Base-by-base conservation (phyloP, 1,140 invertebrate genomes). In the Catajapyx aquilonaris region DNA sequence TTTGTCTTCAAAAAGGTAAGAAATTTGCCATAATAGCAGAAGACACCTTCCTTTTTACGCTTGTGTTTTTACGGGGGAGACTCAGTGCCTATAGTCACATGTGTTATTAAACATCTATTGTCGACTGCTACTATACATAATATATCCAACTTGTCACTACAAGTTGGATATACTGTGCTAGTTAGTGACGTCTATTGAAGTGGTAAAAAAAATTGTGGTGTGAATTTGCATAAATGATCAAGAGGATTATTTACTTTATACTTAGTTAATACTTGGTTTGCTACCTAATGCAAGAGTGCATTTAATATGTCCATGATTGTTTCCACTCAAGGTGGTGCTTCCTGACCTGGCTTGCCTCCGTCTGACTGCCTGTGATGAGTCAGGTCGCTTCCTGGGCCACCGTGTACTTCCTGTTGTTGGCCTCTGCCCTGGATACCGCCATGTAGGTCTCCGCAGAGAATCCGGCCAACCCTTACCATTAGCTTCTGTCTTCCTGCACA, bases 1-100 rank as follows among this genome's bases (percentile, higher is more conserved):
- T 98, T 99, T 60, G 77, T 91, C 3, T 97, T 98, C 51, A 93
- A 96, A 58, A 97, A 98, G 71, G 83, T 86, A 50, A 51, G 22
- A 38, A n/a, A n/a, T n/a, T n/a, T n/a, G n/a, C n/a, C n/a, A n/a
- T n/a, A n/a, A n/a, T n/a, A n/a, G n/a, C n/a, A n/a, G n/a, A n/a
- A n/a, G n/a, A n/a, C n/a, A n/a, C n/a, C n/a, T n/a, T n/a, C n/a
- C n/a, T n/a, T n/a, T n/a, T n/a, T n/a, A n/a, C n/a, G n/a, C n/a
- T n/a, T n/a, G n/a, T n/a, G n/a, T n/a, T n/a, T n/a, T n/a, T n/a
- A n/a, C n/a, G n/a, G n/a, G n/a, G n/a, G n/a, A n/a, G n/a, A n/a
- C n/a, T n/a, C n/a, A n/a, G n/a, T n/a, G n/a, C n/a, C n/a, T n/a
- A n/a, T n/a, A n/a, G n/a, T n/a, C n/a, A n/a, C n/a, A n/a, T n/a